Evolutionary conservation across 1,140 invertebrate genomes (phyloP).

Genomic region (Saxidomus purpurata): DNA sequence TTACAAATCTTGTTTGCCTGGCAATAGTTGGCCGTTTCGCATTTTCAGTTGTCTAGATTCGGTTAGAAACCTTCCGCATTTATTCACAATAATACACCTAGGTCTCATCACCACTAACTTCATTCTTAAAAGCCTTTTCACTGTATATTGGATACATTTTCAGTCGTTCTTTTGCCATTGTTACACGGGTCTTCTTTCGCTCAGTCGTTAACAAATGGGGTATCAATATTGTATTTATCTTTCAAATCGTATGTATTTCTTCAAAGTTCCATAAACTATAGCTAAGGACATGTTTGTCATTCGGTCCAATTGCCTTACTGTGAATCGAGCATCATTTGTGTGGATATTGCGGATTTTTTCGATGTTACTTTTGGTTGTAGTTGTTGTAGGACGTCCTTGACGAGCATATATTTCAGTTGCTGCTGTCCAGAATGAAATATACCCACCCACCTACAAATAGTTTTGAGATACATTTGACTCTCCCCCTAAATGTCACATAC

Average conservation of each 20-base stretch:
- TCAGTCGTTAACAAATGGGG: constrained; percentile 35
- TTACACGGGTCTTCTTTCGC: no score
- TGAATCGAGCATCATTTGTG: background rate
- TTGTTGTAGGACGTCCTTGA: no score
- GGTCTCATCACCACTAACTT: background rate
- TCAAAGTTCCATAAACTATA: background rate
- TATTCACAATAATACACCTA: no score
- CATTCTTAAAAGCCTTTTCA: background rate
- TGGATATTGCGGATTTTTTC: no score
- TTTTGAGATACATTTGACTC: constrained; percentile 3
- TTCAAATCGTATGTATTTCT: background rate
- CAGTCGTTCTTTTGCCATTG: no score
- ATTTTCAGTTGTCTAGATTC: background rate
- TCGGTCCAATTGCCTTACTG: no score
- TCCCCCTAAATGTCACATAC: constrained; percentile 9
- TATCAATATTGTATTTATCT: constrained; percentile 12
- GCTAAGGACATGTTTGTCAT: constrained; percentile 18
- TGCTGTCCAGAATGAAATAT: background rate
- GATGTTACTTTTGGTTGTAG: no score
- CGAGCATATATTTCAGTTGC: constrained; percentile 8
- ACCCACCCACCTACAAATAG: background rate
- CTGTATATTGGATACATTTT: no score
- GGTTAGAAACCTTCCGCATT: no score
- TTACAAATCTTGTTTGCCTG: no score
- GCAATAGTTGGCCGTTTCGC: background rate